Base-by-base conservation (phyloP, 1,140 invertebrate genomes). In the Littorina saxatilis region DNA sequence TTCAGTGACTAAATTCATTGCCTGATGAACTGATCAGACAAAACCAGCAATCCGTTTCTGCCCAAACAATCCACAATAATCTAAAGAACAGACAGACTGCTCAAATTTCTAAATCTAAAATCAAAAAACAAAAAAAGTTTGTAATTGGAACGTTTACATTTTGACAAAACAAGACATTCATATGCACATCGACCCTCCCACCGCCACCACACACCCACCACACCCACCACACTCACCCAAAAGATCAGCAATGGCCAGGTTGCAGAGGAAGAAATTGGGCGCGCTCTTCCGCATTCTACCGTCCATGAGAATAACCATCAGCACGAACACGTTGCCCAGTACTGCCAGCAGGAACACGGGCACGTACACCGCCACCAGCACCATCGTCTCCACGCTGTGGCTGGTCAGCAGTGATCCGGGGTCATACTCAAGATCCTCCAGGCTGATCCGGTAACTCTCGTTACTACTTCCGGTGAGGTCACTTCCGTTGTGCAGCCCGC, bases 201-300 rank as follows among this genome's bases (percentile, higher is more conserved):
- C 61, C 29, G 4, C 29, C 61, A 63, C 1, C 61, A 63, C 29
- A 63, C 66, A 68, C 66, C 9, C 66, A 39, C n/a, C n/a, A n/a
- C n/a, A 29, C 32, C 9, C 37, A 47, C 43, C 17, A 17, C 43
- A 47, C 88, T 87, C 84, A 89, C 88, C 87, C 27, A 89, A 66
- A 4, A 89, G 58, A 73, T 89, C 88, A 17, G 88, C 85, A 15
- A 89, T 75, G 37, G 87, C 86, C 52, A 89, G 52, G 58, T 89
- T 89, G 13, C 88, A 85, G 32, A 89, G 83, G 70, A 89, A 89
- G 75, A 83, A 88, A 50, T 89, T 89, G 9, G 87, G 87, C 13
- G 88, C 82, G 35, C 85, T 87, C 40, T 82, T 85, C 29, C 87
- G 43, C 80, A 88, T 84, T 5, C 83, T 68, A 37, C 79, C 72